These are phyloP conservation scores for Palloptera scutellata DNA, from an alignment of 2,888 invertebrate species.

Conservation along the genomic window DNA sequence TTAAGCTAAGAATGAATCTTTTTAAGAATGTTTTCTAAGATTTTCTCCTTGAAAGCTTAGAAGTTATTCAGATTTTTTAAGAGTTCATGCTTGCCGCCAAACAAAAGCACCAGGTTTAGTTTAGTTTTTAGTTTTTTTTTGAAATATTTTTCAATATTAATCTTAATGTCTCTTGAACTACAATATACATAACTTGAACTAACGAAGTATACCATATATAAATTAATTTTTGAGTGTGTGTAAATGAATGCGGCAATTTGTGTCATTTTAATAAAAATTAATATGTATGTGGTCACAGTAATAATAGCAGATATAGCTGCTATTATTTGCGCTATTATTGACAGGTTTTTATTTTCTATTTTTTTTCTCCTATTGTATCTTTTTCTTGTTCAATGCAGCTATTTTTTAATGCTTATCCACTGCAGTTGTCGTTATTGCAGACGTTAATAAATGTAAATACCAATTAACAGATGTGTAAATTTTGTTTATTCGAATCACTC, in stretches of 20 bases:
- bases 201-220: too few relatives aligned
- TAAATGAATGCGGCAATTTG: not conserved
- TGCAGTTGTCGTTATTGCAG: constrained; percentile 41
- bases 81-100: too few relatives aligned
- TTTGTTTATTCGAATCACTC: constrained; percentile 13
- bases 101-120: too few relatives aligned
- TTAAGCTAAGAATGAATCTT: too few relatives aligned
- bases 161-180: too few relatives aligned
- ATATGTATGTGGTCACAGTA: not conserved
- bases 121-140: too few relatives aligned
- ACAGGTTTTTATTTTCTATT: constrained; percentile 54
- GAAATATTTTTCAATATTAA: too few relatives aligned
- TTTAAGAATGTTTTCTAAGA: too few relatives aligned
- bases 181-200: too few relatives aligned
- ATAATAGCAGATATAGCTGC: not conserved
- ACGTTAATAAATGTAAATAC: constrained; percentile 40
- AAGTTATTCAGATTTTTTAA: too few relatives aligned
- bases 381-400: constrained; percentile 8
- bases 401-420: constrained; percentile 5
- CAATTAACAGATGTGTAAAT: constrained; percentile 40
- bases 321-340: constrained; percentile 58
- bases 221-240: too few relatives aligned
- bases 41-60: too few relatives aligned
- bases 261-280: constrained; percentile 7
- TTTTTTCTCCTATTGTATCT: constrained; percentile 8